Conservation (phyloP, 2,113 vertebrate genomes). For the Callorhinus ursinus region DNA sequence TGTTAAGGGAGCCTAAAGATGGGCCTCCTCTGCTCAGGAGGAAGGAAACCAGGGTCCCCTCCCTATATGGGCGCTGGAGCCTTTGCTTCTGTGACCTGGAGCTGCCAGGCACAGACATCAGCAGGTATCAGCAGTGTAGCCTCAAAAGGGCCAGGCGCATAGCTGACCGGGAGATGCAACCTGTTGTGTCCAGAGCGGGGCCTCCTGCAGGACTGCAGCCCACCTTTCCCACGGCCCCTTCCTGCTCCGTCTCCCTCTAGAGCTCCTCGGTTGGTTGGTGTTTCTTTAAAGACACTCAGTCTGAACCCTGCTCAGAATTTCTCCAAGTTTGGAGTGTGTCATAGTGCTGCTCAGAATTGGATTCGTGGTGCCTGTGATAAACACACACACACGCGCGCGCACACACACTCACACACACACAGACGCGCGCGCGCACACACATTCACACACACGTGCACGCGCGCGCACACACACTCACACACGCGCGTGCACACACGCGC, state of each 20-base stretch:
- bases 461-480: not conserved
- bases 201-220: not conserved
- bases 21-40: accelerated
- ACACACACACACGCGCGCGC: no score
- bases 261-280: not conserved
- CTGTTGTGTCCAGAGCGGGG: constrained; percentile 14
- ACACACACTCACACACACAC: no score
- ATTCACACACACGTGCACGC: no score
- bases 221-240: not conserved
- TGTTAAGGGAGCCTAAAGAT: not conserved
- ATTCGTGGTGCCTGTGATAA: not conserved
- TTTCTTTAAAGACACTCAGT: constrained; percentile 22
- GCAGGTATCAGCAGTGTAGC: not conserved
- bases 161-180: not conserved
- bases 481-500: no score
- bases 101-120: not conserved
- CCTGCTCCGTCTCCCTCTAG: not conserved
- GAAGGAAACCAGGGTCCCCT: not conserved
- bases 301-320: not conserved
- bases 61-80: not conserved
- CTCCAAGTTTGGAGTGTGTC: not conserved
- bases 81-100: not conserved
- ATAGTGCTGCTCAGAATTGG: not conserved
- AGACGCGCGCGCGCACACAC: no score
- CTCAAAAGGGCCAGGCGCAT: not conserved